Evolutionary conservation across 2,797 vertebrate species (phyloP).

Genomic region (Micropoecilia bifurca): DNA sequence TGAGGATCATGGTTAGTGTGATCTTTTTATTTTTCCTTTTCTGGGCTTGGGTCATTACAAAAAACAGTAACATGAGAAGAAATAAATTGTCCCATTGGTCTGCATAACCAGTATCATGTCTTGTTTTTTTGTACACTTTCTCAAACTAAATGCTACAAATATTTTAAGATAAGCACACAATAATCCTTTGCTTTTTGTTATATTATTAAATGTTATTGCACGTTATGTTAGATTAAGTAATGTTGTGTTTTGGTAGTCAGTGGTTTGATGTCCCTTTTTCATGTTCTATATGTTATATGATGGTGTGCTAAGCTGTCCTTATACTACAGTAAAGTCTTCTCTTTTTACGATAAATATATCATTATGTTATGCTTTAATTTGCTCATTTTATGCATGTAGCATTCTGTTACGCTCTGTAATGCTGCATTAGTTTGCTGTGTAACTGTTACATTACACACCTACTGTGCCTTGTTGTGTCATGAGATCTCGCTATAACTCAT

Average conservation of each 20-base stretch:
- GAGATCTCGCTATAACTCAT: background rate
- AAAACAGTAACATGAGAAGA: too few relatives aligned
- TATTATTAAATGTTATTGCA: background rate
- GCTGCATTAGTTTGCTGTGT: background rate
- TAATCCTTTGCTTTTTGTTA: background rate
- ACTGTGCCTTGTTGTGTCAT: background rate
- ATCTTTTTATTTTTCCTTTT: too few relatives aligned
- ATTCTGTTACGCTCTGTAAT: background rate
- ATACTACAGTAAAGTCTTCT: background rate
- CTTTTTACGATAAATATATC: background rate
- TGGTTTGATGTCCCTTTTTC: background rate
- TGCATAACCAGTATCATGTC: too few relatives aligned
- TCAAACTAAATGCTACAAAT: too few relatives aligned
- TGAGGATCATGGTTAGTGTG: too few relatives aligned
- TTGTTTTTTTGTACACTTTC: too few relatives aligned
- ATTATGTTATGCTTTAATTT: background rate
- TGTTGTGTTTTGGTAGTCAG: background rate
- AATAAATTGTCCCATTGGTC: too few relatives aligned
- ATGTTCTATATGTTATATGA: background rate
- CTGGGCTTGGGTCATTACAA: too few relatives aligned
- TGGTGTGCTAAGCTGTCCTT: background rate
- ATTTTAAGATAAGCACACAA: background rate
- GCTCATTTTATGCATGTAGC: background rate
- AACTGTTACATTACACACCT: background rate
- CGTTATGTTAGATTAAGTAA: background rate